Evolutionary conservation across 2,888 invertebrate genomes (phyloP).

Genomic region (Synergus japonicus): DNA sequence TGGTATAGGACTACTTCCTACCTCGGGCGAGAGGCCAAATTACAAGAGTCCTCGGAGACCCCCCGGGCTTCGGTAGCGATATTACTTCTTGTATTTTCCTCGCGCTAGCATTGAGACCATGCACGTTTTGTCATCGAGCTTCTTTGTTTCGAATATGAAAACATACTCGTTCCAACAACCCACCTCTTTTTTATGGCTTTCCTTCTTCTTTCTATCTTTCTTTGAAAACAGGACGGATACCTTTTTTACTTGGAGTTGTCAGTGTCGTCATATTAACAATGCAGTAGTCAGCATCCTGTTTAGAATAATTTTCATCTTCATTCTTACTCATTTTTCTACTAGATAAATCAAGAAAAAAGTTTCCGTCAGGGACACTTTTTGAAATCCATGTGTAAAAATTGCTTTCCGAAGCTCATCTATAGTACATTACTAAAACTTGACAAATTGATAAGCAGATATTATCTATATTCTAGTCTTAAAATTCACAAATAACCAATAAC

Average conservation of each 20-base stretch:
- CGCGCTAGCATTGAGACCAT: slow-evolving; percentile 65
- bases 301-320: slow-evolving; percentile 11
- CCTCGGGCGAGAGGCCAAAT: slow-evolving; percentile 57
- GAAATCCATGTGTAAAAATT: neutral
- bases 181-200: slow-evolving; percentile 50
- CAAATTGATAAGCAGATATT: neutral
- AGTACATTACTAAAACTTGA: too few species aligned
- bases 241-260: slow-evolving; percentile 39
- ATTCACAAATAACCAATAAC: neutral
- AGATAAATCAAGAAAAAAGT: slow-evolving; percentile 9
- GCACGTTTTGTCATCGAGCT: slow-evolving; percentile 72
- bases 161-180: slow-evolving; percentile 62
- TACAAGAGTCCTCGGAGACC: slow-evolving; percentile 52
- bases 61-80: slow-evolving; percentile 57
- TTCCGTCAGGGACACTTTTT: neutral
- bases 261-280: slow-evolving; percentile 38
- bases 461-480: neutral
- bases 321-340: slow-evolving; percentile 11
- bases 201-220: slow-evolving; percentile 51
- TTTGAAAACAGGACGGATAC: slow-evolving; percentile 45
- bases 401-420: too few species aligned
- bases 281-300: slow-evolving; percentile 34
- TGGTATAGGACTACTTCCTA: slow-evolving; percentile 25
- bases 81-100: slow-evolving; percentile 64
- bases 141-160: slow-evolving; percentile 72